Base-by-base conservation (phyloP, 2,113 vertebrate species). In the Castor canadensis region DNA sequence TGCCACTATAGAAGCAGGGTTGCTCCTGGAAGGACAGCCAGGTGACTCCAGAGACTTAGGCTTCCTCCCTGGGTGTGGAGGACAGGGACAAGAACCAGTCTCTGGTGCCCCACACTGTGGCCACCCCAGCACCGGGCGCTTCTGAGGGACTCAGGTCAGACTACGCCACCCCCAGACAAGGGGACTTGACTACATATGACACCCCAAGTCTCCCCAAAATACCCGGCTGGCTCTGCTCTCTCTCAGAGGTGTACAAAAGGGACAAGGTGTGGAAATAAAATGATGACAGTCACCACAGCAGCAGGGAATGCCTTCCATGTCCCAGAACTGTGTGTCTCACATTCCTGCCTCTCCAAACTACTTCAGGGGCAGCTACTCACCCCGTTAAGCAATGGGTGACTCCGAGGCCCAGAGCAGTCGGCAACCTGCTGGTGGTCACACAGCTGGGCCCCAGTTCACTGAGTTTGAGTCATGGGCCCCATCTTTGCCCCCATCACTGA, bases 361-460 rank as follows among this genome's bases (percentile, higher is more conserved):
- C 45, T 5, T 15, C 26, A 1, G 11, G 52, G 20, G 30, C 52
- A 22, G 38, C 7, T 32, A 10, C 43, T 35, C 28, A 1, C 52
- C 52, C 30, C 11, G 1, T 17, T 6, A n/a, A 0, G 13, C 24
- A 30, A n/a, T n/a, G 24, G 1, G 0, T 35, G 26, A 22, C n/a
- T 12, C 15, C 1, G 10, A 45, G 47, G 86, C 38, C 17, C 77
- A 66, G 38, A 45, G 67, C 5, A 20, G 66, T 43, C n/a, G 20
- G 45, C 3, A 8, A 62, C 10, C 38, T 8, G 35, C 26, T 32
- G 6, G 30, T 30, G 38, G 67, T 24, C 47, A 38, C 69, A 12
- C 69, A 58, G 81, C 24, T 32, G 9, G 69, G 47, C 58, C 56
- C 22, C 0, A 13, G 6, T 3, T n/a, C 9, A 58, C 35, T 54